Evolutionary conservation across 2,797 vertebrate genomes (phyloP), one percentile per base, ranked within the genome.

Genomic region (Furcifer pardalis): DNA sequence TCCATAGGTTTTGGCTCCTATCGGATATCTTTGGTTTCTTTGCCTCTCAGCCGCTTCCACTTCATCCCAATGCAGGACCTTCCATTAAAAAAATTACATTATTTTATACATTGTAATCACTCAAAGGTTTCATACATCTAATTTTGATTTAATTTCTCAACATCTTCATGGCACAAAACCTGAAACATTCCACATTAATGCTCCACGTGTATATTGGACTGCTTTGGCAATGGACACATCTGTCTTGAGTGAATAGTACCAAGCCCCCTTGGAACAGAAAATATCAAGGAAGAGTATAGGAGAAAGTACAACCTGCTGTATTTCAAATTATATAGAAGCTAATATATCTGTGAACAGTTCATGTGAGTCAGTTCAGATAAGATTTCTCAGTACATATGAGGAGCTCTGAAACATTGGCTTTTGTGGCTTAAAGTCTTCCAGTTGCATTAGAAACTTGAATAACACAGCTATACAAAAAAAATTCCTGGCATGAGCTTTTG

Each of bases 31-130:
- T 66, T 23, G 42, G 30, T 23, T 86, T 62, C 52, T 37, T 17
- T 6, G 5, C 44, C n/a, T 59, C 15, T 56, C n/a, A 49, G 2
- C 1, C 4, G 62, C 49, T 46, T 49, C 69, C 5, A 69, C 1
- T 69, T 81, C 79, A 62, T 49, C 52, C 65, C 73, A 86, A 12
- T 81, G n/a, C 30, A 81, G 65, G 7, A 77, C 25, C 79, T 81
- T 49, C n/a, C 77, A 76, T 62, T n/a, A 4, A 72, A 56, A 56
- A 56, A 1, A 19, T 21, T 19, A 56, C 52, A 56, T 56, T 56
- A n/a, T n/a, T n/a, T n/a, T n/a, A n/a, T n/a, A n/a, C n/a, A n/a
- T 17, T 21, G 3, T 56, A 19, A 56, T 56, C 52, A 56, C 21
- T 56, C 19, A 23, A 56, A 13, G 21, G 52, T 19, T 19, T 4